A percentile compares a stretch with the other conserved stretches of the same genome.
phyloP scores from a whole-genome alignment of 1,140 invertebrate genomes.

The Diorhabda sublineata region DNA sequence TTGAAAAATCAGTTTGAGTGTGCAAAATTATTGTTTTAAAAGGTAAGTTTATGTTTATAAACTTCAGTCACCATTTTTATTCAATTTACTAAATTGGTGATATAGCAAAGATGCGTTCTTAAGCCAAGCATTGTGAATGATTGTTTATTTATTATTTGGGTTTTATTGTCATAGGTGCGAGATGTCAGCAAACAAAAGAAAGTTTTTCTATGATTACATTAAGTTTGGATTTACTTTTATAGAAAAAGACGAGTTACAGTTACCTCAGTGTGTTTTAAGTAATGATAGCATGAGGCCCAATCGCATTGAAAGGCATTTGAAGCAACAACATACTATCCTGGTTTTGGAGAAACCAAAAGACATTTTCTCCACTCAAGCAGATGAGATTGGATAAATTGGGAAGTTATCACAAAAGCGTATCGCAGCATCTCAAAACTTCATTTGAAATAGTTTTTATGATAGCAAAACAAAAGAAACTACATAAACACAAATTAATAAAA shows the following conservation, averaged over 20 bases:
- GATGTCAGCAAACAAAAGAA: slow-evolving; percentile 9
- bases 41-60: slow-evolving; percentile 4
- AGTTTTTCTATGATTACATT: slow-evolving; percentile 17
- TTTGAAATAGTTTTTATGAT: slow-evolving; percentile 7
- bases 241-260: slow-evolving; percentile 15
- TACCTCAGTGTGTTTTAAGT: slow-evolving; percentile 16
- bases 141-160: background rate
- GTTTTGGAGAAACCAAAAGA: slow-evolving; percentile 1
- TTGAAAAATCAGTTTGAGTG: slow-evolving; percentile 1
- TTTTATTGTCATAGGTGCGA: background rate
- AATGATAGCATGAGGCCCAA: slow-evolving; percentile 13
- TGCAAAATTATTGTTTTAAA: background rate
- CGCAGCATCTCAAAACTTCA: slow-evolving; percentile 12
- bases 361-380: slow-evolving; percentile 7
- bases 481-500: slow-evolving; percentile 10
- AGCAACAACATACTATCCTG: slow-evolving; percentile 7
- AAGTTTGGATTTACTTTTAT: slow-evolving; percentile 19
- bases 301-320: background rate
- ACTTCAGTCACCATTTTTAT: slow-evolving; percentile 5
- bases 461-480: slow-evolving; percentile 6
- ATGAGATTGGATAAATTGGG: slow-evolving; percentile 9
- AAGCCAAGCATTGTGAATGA: background rate
- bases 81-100: slow-evolving; percentile 5
- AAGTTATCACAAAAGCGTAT: slow-evolving; percentile 11
- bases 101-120: too few relatives aligned